Evolutionary conservation across 2,113 vertebrate species (phyloP).

Genomic region (Azemiops feae): DNA sequence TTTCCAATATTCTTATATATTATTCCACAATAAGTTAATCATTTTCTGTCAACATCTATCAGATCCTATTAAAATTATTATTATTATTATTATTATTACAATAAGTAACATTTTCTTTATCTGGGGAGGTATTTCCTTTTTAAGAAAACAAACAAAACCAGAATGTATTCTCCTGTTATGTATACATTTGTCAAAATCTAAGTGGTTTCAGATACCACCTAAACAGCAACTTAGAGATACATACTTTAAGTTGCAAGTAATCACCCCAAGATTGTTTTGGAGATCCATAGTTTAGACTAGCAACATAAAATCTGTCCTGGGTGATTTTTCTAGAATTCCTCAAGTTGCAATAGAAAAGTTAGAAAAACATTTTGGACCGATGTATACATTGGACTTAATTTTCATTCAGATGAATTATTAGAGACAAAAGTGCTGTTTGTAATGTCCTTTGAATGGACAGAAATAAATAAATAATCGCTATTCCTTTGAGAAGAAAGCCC

Average conservation of each 20-base stretch:
- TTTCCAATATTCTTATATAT: neutral
- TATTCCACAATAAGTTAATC: neutral
- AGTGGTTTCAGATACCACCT: neutral
- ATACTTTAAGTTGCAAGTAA: neutral
- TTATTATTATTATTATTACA: no score
- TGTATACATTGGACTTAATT: neutral
- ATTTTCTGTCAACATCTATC: neutral
- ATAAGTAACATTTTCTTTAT: neutral
- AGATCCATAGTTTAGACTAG: neutral
- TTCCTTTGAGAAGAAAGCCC: slow-evolving; percentile 27
- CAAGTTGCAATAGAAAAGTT: neutral
- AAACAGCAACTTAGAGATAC: neutral
- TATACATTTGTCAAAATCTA: neutral
- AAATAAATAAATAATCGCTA: neutral
- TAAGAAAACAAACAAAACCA: neutral
- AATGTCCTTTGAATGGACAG: neutral
- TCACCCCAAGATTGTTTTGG: neutral
- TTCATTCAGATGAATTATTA: neutral
- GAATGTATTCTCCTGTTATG: neutral
- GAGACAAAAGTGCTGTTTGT: neutral
- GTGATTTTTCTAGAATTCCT: neutral
- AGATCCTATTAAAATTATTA: neutral
- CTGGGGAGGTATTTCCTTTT: neutral
- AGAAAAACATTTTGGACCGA: neutral
- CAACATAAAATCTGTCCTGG: neutral